Conservation (phyloP, 2,888 invertebrate genomes). For the Scotopteryx bipunctaria region DNA sequence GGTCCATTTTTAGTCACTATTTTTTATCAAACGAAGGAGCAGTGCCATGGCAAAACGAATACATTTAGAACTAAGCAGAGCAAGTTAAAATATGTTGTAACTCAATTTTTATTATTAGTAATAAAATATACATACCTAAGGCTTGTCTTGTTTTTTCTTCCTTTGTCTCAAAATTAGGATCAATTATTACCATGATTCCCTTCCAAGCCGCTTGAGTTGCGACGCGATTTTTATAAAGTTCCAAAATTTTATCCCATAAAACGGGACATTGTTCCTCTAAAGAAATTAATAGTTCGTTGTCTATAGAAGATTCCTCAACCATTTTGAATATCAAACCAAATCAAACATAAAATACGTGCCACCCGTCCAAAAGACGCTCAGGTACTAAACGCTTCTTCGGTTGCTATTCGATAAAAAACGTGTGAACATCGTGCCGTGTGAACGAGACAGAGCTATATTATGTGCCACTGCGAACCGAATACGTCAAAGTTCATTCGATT, state of each 20-base stretch:
- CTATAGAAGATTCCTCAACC: slow-evolving; percentile 30
- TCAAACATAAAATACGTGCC: slow-evolving; percentile 32
- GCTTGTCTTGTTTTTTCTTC: slow-evolving; percentile 35
- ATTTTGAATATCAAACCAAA: slow-evolving; percentile 15
- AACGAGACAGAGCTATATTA: slow-evolving; percentile 27
- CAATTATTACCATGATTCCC: slow-evolving; percentile 32
- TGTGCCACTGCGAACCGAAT: slow-evolving; percentile 33
- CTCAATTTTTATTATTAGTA: slow-evolving; percentile 25
- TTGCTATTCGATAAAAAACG: slow-evolving; percentile 2
- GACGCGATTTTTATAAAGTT: slow-evolving; percentile 28
- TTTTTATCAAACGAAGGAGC: slow-evolving; percentile 40
- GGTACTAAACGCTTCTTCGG: slow-evolving; percentile 12
- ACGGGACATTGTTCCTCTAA: slow-evolving; percentile 34
- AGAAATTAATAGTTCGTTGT: slow-evolving; percentile 36
- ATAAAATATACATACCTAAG: slow-evolving; percentile 34
- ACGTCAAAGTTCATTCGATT: slow-evolving; percentile 39
- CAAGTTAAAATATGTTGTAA: slow-evolving; percentile 16
- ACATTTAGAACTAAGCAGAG: slow-evolving; percentile 37
- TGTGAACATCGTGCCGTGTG: slow-evolving; percentile 28
- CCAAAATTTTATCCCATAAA: slow-evolving; percentile 32
- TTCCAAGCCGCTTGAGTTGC: slow-evolving; percentile 30
- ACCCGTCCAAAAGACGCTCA: slow-evolving; percentile 30
- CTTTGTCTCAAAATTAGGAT: slow-evolving; percentile 32
- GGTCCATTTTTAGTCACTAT: slow-evolving; percentile 39
- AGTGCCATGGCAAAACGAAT: slow-evolving; percentile 37